Conservation (phyloP, 2,797 vertebrate species). For the Graptemys geographica region DNA sequence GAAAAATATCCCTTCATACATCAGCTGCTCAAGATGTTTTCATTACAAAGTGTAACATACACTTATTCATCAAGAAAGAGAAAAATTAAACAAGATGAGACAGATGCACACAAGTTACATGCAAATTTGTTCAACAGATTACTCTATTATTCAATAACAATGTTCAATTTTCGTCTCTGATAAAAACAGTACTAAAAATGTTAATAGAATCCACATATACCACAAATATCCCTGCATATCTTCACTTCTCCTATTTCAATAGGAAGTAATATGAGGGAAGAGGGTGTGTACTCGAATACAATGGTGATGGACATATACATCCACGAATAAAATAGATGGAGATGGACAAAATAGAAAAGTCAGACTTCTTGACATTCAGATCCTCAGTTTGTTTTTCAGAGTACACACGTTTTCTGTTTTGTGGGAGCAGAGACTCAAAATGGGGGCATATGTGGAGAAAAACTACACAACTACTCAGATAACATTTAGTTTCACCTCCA, state of each 20-base stretch:
- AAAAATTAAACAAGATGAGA: constrained; percentile 34
- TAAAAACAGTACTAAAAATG: constrained; percentile 41
- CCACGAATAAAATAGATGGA: neutral
- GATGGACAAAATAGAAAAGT: neutral
- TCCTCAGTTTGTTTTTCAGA: neutral
- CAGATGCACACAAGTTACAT: constrained; percentile 10
- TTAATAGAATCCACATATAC: neutral
- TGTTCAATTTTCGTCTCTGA: constrained; percentile 1
- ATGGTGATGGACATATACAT: neutral
- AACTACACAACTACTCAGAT: neutral
- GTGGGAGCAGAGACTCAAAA: neutral
- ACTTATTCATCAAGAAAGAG: constrained; percentile 17
- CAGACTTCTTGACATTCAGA: neutral
- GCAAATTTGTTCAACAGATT: constrained; percentile 40
- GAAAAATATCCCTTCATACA: neutral
- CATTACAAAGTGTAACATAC: neutral
- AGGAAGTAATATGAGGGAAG: neutral
- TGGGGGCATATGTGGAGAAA: neutral
- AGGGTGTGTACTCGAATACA: neutral
- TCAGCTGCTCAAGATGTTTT: constrained; percentile 13
- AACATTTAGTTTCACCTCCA: neutral
- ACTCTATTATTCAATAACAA: constrained; percentile 28
- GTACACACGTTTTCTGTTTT: neutral
- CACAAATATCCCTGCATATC: neutral
- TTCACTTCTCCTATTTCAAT: neutral